Evolutionary conservation across 1,140 invertebrate genomes (phyloP), one percentile per base, ranked within the genome.

Genomic region (Drosophila guanche): DNA sequence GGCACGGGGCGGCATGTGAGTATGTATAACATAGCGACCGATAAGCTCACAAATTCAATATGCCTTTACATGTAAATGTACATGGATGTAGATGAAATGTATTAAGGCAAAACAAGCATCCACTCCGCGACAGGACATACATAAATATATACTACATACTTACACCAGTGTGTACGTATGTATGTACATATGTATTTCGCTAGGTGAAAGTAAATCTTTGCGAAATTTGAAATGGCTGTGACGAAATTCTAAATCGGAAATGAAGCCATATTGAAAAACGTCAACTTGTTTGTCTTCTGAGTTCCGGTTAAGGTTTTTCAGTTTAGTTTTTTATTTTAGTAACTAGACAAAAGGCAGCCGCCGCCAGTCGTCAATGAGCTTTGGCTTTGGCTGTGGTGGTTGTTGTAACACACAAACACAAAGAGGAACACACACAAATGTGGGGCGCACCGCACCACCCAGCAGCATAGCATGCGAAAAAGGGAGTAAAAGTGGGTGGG

Each of bases 11-110:
- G 45, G 25, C 51, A 55, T 71, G 47, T 70, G 74, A 70, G 76
- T 81, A 65, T 88, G 83, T 88, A 86, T 86, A 78, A 83, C 74
- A 78, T 80, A 69, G 56, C 81, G 69, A 86, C 72, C 81, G 56
- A 66, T 57, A 86, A 62, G 72, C 48, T 61, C 66, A 79, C 47
- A 53, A 68, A 73, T 72, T 62, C 61, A 60, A 62, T 74, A 68
- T 47, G 46, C 67, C 10, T 45, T 4, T 50, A 20, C 42, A 52
- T 54, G 33, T 57, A 37, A n/a, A 37, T 43, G 37, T 47, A 52
- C 27, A 57, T 23, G n/a, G 22, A n/a, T 46, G 33, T 56, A 20
- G n/a, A 47, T 25, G 27, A 25, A 66, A 10, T 46, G 33, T 29
- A 54, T 66, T 46, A 50, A 29, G 14, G 47, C 22, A 45, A 67